Base-by-base conservation (phyloP, 2,113 vertebrate species). In the Charadrius vociferus region DNA sequence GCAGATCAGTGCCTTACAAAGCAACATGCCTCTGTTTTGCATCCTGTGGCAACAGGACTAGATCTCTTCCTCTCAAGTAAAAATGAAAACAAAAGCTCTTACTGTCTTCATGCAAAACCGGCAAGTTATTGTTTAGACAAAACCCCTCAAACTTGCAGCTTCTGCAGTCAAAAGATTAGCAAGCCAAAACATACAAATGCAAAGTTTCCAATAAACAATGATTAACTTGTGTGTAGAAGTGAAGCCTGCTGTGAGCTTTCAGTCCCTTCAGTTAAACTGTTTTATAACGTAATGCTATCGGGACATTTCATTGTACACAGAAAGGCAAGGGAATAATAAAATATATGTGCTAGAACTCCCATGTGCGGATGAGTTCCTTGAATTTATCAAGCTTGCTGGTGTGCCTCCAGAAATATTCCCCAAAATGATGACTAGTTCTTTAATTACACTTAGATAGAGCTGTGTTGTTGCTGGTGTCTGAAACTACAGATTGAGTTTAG, bases 401-500 rank as follows among this genome's bases (percentile, higher is more conserved):
- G 27, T 71, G 66, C 53, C 81, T 88, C 80, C 59, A 86, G 93
- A 97, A 96, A 78, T 83, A 67, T 89, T 94, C 37, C 39, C 61
- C 74, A 12, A 88, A 91, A 84, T 65, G 77, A 90, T 95, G 81
- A 74, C 81, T 86, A 29, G 74, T 90, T 86, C 72, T 94, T 96
- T 92, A 96, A 96, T 95, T 94, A 84, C 93, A 85, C 52, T 86
- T 85, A 41, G 55, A 59, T 39, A 52, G 72, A 93, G 56, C 65
- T 72, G 55, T 95, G 91, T 24, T 92, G 72, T 1, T 96, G 91
- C 8, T 89, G 84, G 66, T 77, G 91, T 58, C 95, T 58, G 34
- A 83, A 97, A 81, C 67, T 93, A 47, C 72, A 81, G 94, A 78
- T 68, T 97, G 74, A 94, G 90, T 96, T 95, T 81, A 91, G 75